phyloP scores from a whole-genome alignment of 1,140 invertebrate species.

The Stegodyphus dumicola region DNA sequence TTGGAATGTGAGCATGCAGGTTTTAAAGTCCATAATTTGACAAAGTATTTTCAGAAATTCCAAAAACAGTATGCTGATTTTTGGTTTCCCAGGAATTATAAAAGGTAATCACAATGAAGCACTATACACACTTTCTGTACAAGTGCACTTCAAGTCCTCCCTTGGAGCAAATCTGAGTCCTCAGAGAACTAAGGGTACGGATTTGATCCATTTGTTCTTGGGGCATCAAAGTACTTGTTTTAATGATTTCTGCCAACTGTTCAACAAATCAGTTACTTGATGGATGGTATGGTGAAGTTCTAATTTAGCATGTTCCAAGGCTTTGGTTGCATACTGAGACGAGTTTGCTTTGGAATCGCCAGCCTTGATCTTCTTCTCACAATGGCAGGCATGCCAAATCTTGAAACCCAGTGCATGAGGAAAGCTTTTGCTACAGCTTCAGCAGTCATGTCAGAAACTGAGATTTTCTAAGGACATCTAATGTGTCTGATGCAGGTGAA shows the following conservation, averaged over 20 bases:
- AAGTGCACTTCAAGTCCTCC: background rate
- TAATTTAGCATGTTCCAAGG: background rate
- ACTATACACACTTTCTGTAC: background rate
- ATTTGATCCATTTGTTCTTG: background rate
- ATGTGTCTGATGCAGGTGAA: too few species aligned
- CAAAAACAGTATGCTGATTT: background rate
- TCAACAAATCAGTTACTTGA: background rate
- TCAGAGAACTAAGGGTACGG: background rate
- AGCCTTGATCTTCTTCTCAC: background rate
- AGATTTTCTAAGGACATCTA: too few species aligned
- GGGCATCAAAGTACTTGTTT: background rate
- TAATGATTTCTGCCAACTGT: background rate
- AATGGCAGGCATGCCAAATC: background rate
- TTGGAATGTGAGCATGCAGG: background rate
- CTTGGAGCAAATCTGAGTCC: background rate
- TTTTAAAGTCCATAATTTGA: background rate
- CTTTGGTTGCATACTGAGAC: background rate
- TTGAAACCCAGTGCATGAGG: too few species aligned
- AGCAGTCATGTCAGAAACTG: too few species aligned
- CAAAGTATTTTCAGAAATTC: background rate
- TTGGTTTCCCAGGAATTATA: background rate
- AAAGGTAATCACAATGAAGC: background rate
- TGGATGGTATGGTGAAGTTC: background rate
- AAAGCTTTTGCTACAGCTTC: too few species aligned
- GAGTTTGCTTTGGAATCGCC: background rate